Percentiles rank a stretch among this genome's conserved stretches.
These are phyloP conservation scores for Adoxophyes honmai DNA, from an alignment of 1,140 invertebrate species.

Conservation along the genomic window DNA sequence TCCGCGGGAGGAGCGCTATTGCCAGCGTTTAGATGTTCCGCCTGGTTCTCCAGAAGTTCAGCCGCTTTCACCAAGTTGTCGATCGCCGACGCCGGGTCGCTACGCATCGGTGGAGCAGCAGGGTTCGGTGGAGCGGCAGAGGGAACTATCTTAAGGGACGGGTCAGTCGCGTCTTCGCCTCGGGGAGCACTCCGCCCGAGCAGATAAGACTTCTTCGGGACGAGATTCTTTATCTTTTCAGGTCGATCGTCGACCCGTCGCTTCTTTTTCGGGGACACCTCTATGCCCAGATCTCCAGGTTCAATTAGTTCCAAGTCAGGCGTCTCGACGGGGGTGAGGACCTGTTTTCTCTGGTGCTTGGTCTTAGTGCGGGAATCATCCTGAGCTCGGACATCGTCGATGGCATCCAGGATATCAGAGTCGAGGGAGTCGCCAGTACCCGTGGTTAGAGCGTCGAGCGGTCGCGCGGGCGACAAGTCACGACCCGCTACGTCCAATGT, in stretches of 20 bases:
- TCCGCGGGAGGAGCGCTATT: slow-evolving; percentile 25
- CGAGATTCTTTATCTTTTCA: slow-evolving; percentile 51
- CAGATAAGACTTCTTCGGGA: slow-evolving; percentile 66
- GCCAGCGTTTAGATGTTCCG: slow-evolving; percentile 43
- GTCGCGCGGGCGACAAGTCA: slow-evolving; percentile 50
- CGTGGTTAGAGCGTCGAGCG: slow-evolving; percentile 29
- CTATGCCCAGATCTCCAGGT: slow-evolving; percentile 55
- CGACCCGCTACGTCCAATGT: slow-evolving; percentile 57
- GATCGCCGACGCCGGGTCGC: slow-evolving; percentile 52
- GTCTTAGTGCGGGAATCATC: slow-evolving; percentile 59
- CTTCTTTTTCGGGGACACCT: slow-evolving; percentile 60
- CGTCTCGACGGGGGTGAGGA: slow-evolving; percentile 66
- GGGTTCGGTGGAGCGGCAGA: background rate
- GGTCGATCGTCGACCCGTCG: slow-evolving; percentile 51
- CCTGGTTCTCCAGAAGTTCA: slow-evolving; percentile 60
- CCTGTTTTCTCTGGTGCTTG: slow-evolving; percentile 74
- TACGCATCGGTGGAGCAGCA: slow-evolving; percentile 28
- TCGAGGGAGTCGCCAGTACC: slow-evolving; percentile 55
- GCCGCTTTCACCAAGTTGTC: slow-evolving; percentile 69
- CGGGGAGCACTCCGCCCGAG: slow-evolving; percentile 38
- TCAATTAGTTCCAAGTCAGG: slow-evolving; percentile 71
- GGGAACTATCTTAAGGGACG: background rate
- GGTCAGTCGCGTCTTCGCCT: slow-evolving; percentile 27
- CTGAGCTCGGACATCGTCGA: slow-evolving; percentile 41
- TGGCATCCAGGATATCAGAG: slow-evolving; percentile 47